These are phyloP conservation scores for Gerosis bhagava DNA, from an alignment of 2,888 invertebrate species.

Conservation along the genomic window DNA sequence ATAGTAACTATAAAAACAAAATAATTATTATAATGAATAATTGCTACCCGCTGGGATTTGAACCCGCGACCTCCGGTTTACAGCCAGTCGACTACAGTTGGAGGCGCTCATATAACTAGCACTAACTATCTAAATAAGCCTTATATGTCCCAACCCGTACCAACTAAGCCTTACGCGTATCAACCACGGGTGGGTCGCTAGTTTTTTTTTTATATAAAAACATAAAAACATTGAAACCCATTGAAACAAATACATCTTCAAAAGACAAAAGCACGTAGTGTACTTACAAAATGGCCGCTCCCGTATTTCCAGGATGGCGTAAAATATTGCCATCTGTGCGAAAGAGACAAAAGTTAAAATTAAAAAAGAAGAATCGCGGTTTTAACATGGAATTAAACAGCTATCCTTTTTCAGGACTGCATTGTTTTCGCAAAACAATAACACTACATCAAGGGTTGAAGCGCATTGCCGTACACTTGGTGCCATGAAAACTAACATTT, in stretches of 20 bases:
- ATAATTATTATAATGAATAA: no score
- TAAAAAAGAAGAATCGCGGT: constrained; percentile 22
- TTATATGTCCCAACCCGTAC: no score
- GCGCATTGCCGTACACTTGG: constrained; percentile 28
- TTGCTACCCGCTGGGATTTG: no score
- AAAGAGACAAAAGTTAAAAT: constrained; percentile 14
- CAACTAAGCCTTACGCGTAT: no score
- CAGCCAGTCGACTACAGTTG: no score
- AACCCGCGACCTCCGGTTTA: no score
- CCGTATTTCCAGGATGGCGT: constrained; percentile 12
- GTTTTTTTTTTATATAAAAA: no score
- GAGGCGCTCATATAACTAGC: no score
- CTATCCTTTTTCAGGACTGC: constrained; percentile 26
- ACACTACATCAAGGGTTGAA: constrained; percentile 37
- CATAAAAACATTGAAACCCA: no score
- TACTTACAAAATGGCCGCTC: constrained; percentile 14
- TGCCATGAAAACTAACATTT: constrained; percentile 19
- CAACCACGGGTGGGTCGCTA: not conserved
- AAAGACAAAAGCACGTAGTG: constrained; percentile 2
- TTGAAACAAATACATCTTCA: not conserved
- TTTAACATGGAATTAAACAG: constrained; percentile 26
- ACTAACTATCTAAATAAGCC: no score
- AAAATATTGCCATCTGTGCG: constrained; percentile 22
- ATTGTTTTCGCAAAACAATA: constrained; percentile 42
- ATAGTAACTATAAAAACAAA: no score